Evolutionary conservation across 2,888 invertebrate species (phyloP).

Genomic region (Geophilus truncorum): DNA sequence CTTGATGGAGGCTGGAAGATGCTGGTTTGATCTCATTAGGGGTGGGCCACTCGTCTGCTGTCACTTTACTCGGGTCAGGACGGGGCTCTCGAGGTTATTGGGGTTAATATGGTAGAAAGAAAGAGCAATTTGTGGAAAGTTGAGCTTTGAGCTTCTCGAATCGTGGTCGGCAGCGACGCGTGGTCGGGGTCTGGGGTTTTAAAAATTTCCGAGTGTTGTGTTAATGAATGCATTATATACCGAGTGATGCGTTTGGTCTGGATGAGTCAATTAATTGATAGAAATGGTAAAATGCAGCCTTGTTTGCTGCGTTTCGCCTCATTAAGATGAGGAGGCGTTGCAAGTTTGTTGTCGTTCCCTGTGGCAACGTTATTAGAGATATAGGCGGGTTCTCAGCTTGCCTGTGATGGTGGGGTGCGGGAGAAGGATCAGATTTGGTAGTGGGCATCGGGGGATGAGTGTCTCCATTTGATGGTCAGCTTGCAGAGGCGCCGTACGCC

Average conservation of each 20-base stretch:
- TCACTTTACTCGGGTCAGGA: background rate
- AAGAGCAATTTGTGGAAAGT: background rate
- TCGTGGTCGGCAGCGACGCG: background rate
- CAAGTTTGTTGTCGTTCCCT: background rate
- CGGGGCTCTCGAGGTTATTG: background rate
- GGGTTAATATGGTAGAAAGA: background rate
- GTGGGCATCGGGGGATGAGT: background rate
- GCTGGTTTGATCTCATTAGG: background rate
- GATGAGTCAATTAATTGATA: background rate
- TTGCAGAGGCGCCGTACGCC: background rate
- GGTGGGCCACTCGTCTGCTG: background rate
- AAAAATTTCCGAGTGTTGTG: background rate
- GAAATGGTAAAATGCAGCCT: background rate
- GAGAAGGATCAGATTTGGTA: background rate
- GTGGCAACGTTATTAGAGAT: background rate
- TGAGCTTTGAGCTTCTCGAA: background rate
- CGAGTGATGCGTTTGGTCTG: background rate
- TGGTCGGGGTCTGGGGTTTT: background rate
- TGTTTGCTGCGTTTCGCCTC: background rate
- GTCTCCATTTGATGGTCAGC: background rate
- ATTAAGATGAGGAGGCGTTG: background rate
- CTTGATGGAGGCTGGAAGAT: background rate
- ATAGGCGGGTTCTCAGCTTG: background rate
- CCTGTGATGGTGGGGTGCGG: background rate
- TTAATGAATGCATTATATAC: background rate